Base-by-base conservation (phyloP, 2,113 vertebrate genomes). In the Phrynocephalus versicolor region DNA sequence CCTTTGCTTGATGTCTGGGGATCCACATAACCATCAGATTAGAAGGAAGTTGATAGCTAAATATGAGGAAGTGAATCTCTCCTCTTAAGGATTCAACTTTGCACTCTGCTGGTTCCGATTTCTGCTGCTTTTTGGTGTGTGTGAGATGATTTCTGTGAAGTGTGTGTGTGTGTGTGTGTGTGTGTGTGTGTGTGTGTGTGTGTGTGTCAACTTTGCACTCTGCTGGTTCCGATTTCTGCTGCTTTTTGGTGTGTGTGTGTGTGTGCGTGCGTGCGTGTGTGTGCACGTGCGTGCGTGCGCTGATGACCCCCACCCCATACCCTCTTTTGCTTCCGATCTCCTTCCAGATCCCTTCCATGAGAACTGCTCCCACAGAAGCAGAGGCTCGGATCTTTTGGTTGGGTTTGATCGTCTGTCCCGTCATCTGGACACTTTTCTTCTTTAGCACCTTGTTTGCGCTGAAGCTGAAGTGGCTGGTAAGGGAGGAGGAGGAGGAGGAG, bases 371-470 rank as follows among this genome's bases (percentile, higher is more conserved):
- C 75, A 97, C 97, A 0, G 97, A 97, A 89, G 96, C 94, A 0
- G 98, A 98, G 92, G 96, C 96, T 0, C 96, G 95, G 27, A 97
- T 98, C 89, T 98, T 98, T 87, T 98, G 97, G 97, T 94, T 98
- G 0, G 97, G 97, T 39, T 96, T 97, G 82, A 96, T 98, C 60
- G 94, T 95, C 90, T 98, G 95, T 84, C 97, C 95, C 0, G 70
- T 95, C 69, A 97, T 97, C 41, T 97, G 97, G 97, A 95, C 92
- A 0, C 77, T 96, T 5, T 97, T 97, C 91, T 95, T 97, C 83
- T 97, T 97, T 6, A 97, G 96, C 91, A 96, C 95, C 45, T 92
- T 97, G 76, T 97, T 97, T 83, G 97, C 97, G 81, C 65, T 97
- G 91, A 97, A 96, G 93, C 92, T 97, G 27, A 97, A 97, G 79